phyloP scores from a whole-genome alignment of 2,113 vertebrate species.

The Clarias gariepinus region DNA sequence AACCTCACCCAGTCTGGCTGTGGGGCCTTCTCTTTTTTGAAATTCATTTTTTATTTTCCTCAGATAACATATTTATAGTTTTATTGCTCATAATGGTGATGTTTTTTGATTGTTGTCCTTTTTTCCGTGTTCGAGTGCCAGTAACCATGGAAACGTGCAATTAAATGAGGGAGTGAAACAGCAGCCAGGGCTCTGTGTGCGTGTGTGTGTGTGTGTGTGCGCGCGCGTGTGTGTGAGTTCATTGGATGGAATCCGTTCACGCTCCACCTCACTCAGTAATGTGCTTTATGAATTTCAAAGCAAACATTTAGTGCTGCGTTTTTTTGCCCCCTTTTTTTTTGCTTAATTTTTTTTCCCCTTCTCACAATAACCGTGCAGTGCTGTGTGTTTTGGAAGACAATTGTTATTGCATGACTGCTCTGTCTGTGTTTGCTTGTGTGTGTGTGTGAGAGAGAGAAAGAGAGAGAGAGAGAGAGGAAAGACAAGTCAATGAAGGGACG shows the following conservation, averaged over 20 bases:
- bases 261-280: slow-evolving; percentile 55
- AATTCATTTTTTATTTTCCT: too few species aligned
- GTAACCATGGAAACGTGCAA: slow-evolving; percentile 65
- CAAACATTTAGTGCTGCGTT: slow-evolving; percentile 49
- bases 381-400: slow-evolving; percentile 42
- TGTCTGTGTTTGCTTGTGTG: slow-evolving; percentile 29
- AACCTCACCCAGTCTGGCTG: slow-evolving; percentile 28
- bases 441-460: not conserved
- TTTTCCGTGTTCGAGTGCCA: slow-evolving; percentile 42
- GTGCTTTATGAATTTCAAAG: slow-evolving; percentile 56
- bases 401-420: slow-evolving; percentile 35
- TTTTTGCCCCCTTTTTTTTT: slow-evolving; percentile 18
- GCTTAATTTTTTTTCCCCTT: not conserved
- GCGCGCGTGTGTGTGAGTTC: slow-evolving; percentile 24
- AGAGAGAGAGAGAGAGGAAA: not conserved
- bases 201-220: slow-evolving; percentile 35
- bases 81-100: slow-evolving; percentile 39
- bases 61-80: slow-evolving; percentile 45
- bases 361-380: not conserved
- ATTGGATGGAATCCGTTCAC: slow-evolving; percentile 54
- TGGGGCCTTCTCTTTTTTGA: not conserved
- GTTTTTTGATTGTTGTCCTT: slow-evolving; percentile 42
- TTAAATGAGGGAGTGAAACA: slow-evolving; percentile 59
- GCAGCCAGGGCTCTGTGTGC: slow-evolving; percentile 46
- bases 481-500: slow-evolving; percentile 26